A percentile compares a stretch with the other conserved stretches of the same genome.
Conservation (phyloP, 2,888 invertebrate genomes). For the Plagodis dolabraria region DNA sequence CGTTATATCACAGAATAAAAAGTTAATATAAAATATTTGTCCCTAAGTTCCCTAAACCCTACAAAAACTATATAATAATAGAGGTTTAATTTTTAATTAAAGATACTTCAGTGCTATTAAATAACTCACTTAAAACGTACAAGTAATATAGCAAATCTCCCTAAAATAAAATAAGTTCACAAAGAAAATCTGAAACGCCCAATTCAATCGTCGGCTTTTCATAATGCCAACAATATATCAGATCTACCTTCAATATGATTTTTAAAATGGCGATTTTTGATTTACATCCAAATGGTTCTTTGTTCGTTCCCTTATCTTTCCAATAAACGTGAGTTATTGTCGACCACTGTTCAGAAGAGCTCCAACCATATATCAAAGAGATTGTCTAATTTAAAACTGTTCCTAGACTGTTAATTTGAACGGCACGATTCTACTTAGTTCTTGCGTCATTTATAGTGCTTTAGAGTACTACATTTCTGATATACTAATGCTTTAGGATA, state of each 20-base stretch:
- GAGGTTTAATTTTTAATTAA: no score
- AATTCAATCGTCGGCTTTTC: constrained; percentile 11
- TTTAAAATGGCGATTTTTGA: constrained; percentile 63
- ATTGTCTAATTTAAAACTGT: constrained; percentile 79
- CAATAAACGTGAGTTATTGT: constrained; percentile 79
- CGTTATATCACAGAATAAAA: no score
- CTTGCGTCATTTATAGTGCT: no score
- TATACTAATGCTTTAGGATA: no score
- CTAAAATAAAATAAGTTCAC: neutral
- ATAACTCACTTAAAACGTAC: no score
- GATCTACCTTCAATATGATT: constrained; percentile 49
- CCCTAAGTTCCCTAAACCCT: no score
- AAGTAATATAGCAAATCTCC: no score
- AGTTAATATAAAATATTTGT: no score
- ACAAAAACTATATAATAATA: no score
- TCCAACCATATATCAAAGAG: constrained; percentile 71
- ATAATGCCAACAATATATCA: constrained; percentile 18
- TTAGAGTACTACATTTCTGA: no score
- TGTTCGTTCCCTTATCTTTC: constrained; percentile 75
- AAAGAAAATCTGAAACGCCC: constrained; percentile 1
- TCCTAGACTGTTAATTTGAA: constrained; percentile 59
- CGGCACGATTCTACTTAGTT: neutral
- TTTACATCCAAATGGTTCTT: constrained; percentile 67
- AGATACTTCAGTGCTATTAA: no score
- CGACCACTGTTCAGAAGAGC: constrained; percentile 65